Conservation (phyloP, 2,888 invertebrate species). For the Melinopterus prodromus region DNA sequence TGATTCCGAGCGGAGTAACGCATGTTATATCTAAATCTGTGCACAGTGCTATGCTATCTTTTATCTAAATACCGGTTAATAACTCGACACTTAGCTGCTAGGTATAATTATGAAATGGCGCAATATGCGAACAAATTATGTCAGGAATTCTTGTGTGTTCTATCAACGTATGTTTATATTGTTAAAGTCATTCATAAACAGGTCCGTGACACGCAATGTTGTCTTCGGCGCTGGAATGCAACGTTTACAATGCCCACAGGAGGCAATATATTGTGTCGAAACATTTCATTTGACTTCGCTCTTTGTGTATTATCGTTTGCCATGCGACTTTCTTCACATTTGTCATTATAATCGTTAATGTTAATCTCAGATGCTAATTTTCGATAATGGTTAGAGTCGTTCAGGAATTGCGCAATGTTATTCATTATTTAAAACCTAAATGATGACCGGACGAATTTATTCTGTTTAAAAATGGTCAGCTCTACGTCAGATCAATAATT, state of each 20-base stretch:
- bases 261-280: not conserved
- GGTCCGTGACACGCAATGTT: not conserved
- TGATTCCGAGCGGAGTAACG: not conserved
- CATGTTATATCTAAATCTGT: not conserved
- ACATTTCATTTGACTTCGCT: not conserved
- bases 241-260: not conserved
- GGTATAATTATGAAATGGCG: not conserved
- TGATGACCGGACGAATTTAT: too few species aligned
- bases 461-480: too few species aligned
- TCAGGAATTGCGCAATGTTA: too few species aligned
- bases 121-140: not conserved
- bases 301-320: too few species aligned
- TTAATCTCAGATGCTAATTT: too few species aligned
- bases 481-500: too few species aligned
- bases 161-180: not conserved
- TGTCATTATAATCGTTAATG: too few species aligned
- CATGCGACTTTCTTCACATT: too few species aligned
- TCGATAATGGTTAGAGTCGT: too few species aligned
- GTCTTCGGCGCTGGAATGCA: not conserved
- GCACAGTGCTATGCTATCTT: not conserved
- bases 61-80: not conserved
- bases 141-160: not conserved
- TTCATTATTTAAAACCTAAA: too few species aligned
- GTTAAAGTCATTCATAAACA: not conserved
- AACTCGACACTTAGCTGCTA: not conserved